phyloP scores from a whole-genome alignment of 2,797 vertebrate species.

The Antrozous pallidus region DNA sequence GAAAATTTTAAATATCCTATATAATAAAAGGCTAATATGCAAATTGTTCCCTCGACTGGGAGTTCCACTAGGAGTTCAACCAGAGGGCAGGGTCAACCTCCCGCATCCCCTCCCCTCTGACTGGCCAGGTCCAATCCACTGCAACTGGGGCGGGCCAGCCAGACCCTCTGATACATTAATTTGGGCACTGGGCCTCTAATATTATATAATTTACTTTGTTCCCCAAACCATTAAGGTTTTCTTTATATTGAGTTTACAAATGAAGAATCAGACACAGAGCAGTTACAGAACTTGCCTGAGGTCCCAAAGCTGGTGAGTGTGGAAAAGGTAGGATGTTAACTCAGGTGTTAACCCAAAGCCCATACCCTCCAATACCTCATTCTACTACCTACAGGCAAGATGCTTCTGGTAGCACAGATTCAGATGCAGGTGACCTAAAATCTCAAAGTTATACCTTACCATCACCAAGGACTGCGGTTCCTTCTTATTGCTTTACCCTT shows the following conservation, averaged over 20 bases:
- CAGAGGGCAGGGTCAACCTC: too few relatives aligned
- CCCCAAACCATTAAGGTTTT: not conserved
- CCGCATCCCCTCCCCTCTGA: too few relatives aligned
- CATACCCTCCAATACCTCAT: not conserved
- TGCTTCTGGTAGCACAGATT: not conserved
- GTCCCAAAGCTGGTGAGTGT: not conserved
- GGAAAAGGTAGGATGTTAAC: not conserved
- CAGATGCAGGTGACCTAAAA: not conserved
- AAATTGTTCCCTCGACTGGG: too few relatives aligned
- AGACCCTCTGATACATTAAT: too few relatives aligned
- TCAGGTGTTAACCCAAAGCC: not conserved
- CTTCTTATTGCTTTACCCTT: not conserved
- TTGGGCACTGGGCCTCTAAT: not conserved
- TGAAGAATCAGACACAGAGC: not conserved
- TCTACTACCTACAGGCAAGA: not conserved
- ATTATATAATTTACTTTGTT: not conserved
- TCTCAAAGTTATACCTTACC: not conserved
- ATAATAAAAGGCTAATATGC: too few relatives aligned
- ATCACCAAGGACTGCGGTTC: not conserved
- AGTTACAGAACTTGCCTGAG: not conserved
- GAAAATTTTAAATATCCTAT: not conserved
- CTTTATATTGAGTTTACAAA: slow-evolving; percentile 9
- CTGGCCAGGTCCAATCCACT: too few relatives aligned
- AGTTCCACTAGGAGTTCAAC: too few relatives aligned
- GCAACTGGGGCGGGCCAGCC: too few relatives aligned